Base-by-base conservation (phyloP, 2,888 invertebrate species). In the Metalampra italica region DNA sequence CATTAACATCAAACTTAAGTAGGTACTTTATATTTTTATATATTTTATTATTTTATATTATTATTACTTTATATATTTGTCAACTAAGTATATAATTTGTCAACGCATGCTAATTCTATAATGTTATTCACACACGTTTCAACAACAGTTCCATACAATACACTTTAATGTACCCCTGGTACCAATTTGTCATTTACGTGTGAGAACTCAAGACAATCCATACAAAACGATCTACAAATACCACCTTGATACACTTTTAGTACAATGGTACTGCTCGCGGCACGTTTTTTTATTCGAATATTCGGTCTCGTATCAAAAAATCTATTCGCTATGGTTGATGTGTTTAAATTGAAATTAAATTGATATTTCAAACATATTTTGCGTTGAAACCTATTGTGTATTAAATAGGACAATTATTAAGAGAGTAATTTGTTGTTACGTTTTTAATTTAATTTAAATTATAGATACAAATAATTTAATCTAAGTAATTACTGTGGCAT, bases 221-320 rank as follows among this genome's bases (percentile, higher is more conserved):
- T 32, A 40, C 32, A 47, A 37, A 42, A 34, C 58, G 57, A 49
- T 52, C 47, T 47, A 59, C 54, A 38, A 9, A 30, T 56, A 55
- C 39, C 45, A 53, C 55, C 55, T 59, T 64, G 63, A 59, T 69
- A 70, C 52, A 54, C 50, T 62, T 22, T 64, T 57, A 55, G n/a
- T 55, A 68, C 74, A 71, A 73, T 69, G 53, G 60, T 56, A 53
- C 32, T 43, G 32, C 9, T 30, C 13, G 30, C 12, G 12, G 8
- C 32, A 32, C 13, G 43, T 43, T 43, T 43, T 40, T 43, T 29
- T 22, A 22, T 29, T 12, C 29, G 11, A 42, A 42, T 42, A 29
- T 29, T 9, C 39, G 13, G 0, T 13, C 15, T 15, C 9, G 15
- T 39, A 12, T 9, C 13, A 12, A 37, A 11, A 37, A 37, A 12